Evolutionary conservation across 2,797 vertebrate genomes (phyloP).

Genomic region (Rhabdomys pumilio): DNA sequence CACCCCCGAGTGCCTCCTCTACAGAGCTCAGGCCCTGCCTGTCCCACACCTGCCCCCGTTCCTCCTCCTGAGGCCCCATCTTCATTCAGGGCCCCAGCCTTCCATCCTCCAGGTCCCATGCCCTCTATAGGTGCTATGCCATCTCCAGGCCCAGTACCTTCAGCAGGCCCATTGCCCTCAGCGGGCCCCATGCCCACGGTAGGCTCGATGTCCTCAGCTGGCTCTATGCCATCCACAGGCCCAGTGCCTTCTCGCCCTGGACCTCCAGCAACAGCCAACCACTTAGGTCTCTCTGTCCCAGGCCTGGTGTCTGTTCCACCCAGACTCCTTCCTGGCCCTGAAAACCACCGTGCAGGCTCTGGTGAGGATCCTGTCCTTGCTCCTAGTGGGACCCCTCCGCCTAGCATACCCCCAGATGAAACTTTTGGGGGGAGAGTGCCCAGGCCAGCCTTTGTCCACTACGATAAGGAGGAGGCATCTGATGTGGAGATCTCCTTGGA

Average conservation of each 20-base stretch:
- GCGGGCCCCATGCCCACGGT: slow-evolving; percentile 31
- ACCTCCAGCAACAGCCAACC: slow-evolving; percentile 87
- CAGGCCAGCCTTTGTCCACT: slow-evolving; percentile 94
- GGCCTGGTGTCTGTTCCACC: slow-evolving; percentile 89
- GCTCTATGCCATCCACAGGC: slow-evolving; percentile 57
- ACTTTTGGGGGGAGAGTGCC: slow-evolving; percentile 89
- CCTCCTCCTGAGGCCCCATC: slow-evolving; percentile 75
- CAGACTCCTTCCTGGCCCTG: slow-evolving; percentile 77
- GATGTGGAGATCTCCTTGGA: slow-evolving; percentile 96
- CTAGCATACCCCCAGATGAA: slow-evolving; percentile 82
- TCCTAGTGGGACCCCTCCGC: slow-evolving; percentile 81
- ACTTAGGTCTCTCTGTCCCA: slow-evolving; percentile 89
- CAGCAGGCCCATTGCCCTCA: slow-evolving; percentile 11
- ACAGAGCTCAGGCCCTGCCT: slow-evolving; percentile 79
- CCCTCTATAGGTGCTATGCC: slow-evolving; percentile 24
- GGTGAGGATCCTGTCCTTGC: slow-evolving; percentile 85
- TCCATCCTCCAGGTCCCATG: slow-evolving; percentile 75
- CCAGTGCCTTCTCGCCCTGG: slow-evolving; percentile 84
- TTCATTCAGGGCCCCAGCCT: slow-evolving; percentile 78
- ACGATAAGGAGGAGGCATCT: slow-evolving; percentile 94
- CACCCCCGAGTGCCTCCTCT: slow-evolving; percentile 93
- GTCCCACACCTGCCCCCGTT: slow-evolving; percentile 52
- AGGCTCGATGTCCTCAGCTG: neutral
- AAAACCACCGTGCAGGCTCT: slow-evolving; percentile 85
- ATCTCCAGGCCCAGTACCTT: neutral